These are phyloP conservation scores for Brachycybe producta DNA, from an alignment of 2,888 invertebrate species.

Conservation along the genomic window DNA sequence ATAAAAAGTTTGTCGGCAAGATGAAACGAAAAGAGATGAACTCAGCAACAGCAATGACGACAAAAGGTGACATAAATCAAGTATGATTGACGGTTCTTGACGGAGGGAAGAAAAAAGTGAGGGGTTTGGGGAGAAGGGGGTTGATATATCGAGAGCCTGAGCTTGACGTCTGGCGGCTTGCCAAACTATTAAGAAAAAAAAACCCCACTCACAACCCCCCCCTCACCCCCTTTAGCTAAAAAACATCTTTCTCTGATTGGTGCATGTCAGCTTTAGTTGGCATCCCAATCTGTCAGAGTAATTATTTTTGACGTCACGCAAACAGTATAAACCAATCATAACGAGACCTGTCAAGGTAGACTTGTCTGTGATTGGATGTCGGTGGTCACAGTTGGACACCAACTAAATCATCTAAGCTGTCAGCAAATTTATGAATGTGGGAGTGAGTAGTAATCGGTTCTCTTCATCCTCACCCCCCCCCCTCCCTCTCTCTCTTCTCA, in stretches of 20 bases:
- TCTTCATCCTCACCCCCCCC: too few relatives aligned
- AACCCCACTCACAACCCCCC: too few relatives aligned
- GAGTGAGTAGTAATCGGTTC: too few relatives aligned
- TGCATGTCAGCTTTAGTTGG: conserved; percentile 11
- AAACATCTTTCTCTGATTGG: conserved; percentile 16
- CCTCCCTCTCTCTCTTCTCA: too few relatives aligned
- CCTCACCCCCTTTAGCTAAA: too few relatives aligned
- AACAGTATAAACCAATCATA: conserved; percentile 14
- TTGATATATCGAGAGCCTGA: conserved; percentile 15
- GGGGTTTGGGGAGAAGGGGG: too few relatives aligned
- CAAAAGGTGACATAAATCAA: conserved; percentile 19
- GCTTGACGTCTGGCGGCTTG: conserved; percentile 15
- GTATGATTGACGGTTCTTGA: conserved; percentile 18
- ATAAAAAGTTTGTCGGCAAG: too few relatives aligned
- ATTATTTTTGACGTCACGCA: conserved; percentile 17
- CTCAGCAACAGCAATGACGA: too few relatives aligned
- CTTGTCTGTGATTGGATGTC: conserved; percentile 16
- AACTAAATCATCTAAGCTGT: background rate
- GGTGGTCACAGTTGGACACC: conserved; percentile 8
- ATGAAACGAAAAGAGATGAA: too few relatives aligned
- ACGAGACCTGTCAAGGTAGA: conserved; percentile 5
- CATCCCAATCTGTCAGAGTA: conserved; percentile 18
- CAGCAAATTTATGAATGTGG: conserved; percentile 4
- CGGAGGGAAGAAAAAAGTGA: too few relatives aligned
- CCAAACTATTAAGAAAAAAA: conserved; percentile 15